Conservation (phyloP, 2,797 vertebrate species). For the Chelmon rostratus region DNA sequence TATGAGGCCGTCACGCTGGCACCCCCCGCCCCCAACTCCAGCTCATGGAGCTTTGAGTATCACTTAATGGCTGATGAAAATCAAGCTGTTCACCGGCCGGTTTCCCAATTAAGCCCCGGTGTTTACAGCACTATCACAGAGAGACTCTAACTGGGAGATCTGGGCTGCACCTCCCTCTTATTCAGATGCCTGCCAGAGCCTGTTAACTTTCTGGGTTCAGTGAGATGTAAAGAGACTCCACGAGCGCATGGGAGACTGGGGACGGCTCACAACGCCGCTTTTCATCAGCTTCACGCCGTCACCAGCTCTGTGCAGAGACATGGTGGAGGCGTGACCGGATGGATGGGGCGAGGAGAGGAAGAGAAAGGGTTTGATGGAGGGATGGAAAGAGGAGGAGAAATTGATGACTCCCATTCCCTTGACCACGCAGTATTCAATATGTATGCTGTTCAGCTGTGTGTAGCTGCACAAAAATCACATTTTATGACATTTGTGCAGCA, state of each 20-base stretch:
- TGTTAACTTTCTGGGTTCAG: slow-evolving; percentile 78
- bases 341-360: slow-evolving; percentile 12
- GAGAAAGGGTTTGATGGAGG: neutral
- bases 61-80: slow-evolving; percentile 64
- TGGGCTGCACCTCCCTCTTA: slow-evolving; percentile 70
- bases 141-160: slow-evolving; percentile 65
- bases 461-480: slow-evolving; percentile 15
- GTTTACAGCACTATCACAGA: slow-evolving; percentile 67
- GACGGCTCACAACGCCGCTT: slow-evolving; percentile 65
- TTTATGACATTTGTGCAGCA: slow-evolving; percentile 2
- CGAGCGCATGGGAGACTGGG: slow-evolving; percentile 38
- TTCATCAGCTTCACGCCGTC: slow-evolving; percentile 67
- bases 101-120: slow-evolving; percentile 66
- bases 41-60: slow-evolving; percentile 51
- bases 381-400: neutral
- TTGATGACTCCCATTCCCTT: slow-evolving; percentile 11
- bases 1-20: slow-evolving; percentile 21
- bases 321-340: slow-evolving; percentile 36
- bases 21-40: slow-evolving; percentile 10
- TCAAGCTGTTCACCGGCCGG: slow-evolving; percentile 62
- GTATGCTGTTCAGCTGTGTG: slow-evolving; percentile 1
- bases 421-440: slow-evolving; percentile 13
- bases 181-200: slow-evolving; percentile 79
- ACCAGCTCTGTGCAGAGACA: slow-evolving; percentile 42
- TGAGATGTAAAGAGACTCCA: slow-evolving; percentile 77